Conservation (phyloP, 2,797 vertebrate genomes). For the Pipistrellus pipistrellus region DNA sequence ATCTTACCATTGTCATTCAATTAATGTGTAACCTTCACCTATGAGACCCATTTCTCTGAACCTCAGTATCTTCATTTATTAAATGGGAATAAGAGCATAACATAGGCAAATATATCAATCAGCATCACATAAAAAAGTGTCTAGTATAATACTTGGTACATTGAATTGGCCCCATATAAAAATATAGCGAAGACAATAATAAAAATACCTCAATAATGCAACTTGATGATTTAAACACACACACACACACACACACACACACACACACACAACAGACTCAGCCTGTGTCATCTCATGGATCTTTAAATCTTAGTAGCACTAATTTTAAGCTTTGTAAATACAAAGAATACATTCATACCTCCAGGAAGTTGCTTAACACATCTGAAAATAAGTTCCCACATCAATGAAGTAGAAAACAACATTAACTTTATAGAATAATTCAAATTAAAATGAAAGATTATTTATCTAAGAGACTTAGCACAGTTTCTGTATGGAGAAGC, state of each 20-base stretch:
- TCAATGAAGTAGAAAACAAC: neutral
- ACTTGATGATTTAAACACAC: neutral
- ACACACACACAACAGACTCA: neutral
- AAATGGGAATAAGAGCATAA: neutral
- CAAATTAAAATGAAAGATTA: neutral
- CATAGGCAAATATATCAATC: neutral
- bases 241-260: too few relatives aligned
- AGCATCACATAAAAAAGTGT: neutral
- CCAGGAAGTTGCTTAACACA: neutral
- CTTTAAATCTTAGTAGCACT: neutral
- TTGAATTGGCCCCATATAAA: neutral
- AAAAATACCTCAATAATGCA: neutral
- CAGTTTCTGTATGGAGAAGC: neutral
- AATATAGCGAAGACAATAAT: neutral
- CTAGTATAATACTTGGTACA: neutral
- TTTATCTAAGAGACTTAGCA: neutral
- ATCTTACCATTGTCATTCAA: neutral
- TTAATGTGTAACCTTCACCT: neutral
- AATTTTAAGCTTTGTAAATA: neutral
- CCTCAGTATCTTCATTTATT: neutral
- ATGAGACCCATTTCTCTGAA: neutral
- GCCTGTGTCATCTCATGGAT: neutral
- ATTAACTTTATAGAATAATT: neutral
- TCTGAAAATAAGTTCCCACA: neutral
- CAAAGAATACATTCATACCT: neutral